phyloP scores from a whole-genome alignment of 2,797 vertebrate species.

The Calcarius lapponicus region DNA sequence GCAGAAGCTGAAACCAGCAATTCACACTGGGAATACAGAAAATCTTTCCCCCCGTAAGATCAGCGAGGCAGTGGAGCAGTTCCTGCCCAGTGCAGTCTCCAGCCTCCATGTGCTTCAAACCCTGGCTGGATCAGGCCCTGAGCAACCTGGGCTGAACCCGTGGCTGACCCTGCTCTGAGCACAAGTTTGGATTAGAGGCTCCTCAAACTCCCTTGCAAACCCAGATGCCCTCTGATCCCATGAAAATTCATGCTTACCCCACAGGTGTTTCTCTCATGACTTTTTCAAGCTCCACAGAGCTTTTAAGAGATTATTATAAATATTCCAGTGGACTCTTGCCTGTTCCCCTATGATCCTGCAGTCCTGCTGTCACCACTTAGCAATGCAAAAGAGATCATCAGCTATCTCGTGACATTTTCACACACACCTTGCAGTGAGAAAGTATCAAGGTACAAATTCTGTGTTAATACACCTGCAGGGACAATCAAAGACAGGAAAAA shows the following conservation, averaged over 20 bases:
- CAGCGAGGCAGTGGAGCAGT: not conserved
- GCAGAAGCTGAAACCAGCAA: not conserved
- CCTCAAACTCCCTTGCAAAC: not conserved
- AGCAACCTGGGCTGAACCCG: not conserved
- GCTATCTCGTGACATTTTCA: not conserved
- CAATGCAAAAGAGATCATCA: not conserved
- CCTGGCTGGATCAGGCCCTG: not conserved
- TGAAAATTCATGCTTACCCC: not conserved
- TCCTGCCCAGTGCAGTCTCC: not conserved
- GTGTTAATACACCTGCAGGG: not conserved
- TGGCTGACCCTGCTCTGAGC: not conserved
- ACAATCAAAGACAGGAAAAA: not conserved
- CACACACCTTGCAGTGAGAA: not conserved
- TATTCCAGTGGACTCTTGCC: not conserved
- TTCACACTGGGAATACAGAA: not conserved
- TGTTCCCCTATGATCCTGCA: not conserved
- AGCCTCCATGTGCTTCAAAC: not conserved
- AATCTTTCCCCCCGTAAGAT: accelerated
- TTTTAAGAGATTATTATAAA: not conserved
- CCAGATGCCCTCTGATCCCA: not conserved
- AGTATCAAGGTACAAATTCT: not conserved
- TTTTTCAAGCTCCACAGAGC: not conserved
- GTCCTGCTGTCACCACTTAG: not conserved
- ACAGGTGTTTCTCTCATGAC: not conserved
- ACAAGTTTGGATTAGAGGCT: not conserved